phyloP scores from a whole-genome alignment of 1,140 invertebrate species.

The Lepidotrigona ventralis region DNA sequence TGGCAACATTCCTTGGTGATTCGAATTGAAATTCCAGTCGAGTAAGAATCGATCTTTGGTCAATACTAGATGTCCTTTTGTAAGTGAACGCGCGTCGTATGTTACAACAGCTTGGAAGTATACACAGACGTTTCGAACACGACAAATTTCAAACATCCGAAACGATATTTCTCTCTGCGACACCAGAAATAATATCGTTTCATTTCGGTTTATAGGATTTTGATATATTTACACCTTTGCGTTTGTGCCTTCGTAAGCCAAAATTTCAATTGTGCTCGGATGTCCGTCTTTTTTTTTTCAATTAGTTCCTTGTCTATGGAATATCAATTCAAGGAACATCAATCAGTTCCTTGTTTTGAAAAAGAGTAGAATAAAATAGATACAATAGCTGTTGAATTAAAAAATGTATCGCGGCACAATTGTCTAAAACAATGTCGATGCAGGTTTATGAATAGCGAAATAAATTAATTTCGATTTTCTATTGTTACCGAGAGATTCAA shows the following conservation, averaged over 20 bases:
- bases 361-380: not conserved
- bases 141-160: not conserved
- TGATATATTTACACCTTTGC: not conserved
- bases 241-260: not conserved
- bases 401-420: too few relatives aligned
- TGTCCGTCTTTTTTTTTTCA: too few relatives aligned
- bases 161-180: constrained; percentile 1
- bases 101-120: not conserved
- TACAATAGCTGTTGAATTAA: too few relatives aligned
- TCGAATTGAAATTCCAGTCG: constrained; percentile 33
- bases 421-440: too few relatives aligned
- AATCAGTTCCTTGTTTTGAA: too few relatives aligned
- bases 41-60: constrained; percentile 43
- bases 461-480: too few relatives aligned
- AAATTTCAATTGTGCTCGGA: too few relatives aligned
- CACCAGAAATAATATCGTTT: not conserved
- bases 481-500: too few relatives aligned
- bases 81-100: constrained; percentile 18
- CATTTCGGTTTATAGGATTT: not conserved
- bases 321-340: too few relatives aligned
- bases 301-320: too few relatives aligned
- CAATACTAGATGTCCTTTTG: constrained; percentile 28
- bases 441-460: too few relatives aligned
- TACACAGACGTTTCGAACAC: not conserved
- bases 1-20: not conserved